Evolutionary conservation across 2,113 vertebrate genomes (phyloP).

Genomic region (Triplophysa tibetana): DNA sequence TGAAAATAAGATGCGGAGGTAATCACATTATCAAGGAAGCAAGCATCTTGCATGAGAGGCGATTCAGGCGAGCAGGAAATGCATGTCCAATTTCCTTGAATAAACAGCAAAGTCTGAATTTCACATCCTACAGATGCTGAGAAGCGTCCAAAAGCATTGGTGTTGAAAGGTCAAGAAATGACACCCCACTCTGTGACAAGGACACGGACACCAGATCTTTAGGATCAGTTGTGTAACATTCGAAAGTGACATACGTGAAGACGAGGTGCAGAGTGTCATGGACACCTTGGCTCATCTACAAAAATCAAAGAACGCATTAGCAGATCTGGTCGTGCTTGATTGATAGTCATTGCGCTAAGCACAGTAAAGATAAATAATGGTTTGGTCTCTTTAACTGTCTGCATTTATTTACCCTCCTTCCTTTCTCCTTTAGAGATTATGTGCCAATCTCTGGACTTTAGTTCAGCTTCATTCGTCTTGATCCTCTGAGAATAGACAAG

Average conservation of each 20-base stretch:
- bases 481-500: slow-evolving; percentile 20
- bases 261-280: neutral
- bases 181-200: neutral
- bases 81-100: slow-evolving; percentile 37
- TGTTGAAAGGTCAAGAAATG: neutral
- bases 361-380: neutral
- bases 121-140: neutral
- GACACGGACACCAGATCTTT: slow-evolving; percentile 15
- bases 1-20: slow-evolving; percentile 46
- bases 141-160: neutral
- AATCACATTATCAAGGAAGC: slow-evolving; percentile 57
- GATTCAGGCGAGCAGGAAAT: slow-evolving; percentile 53
- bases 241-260: slow-evolving; percentile 9
- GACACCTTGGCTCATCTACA: neutral
- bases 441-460: slow-evolving; percentile 13
- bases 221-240: slow-evolving; percentile 25
- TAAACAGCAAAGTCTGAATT: slow-evolving; percentile 29
- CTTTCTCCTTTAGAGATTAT: slow-evolving; percentile 18
- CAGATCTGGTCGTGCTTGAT: neutral
- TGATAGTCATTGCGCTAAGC: neutral
- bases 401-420: neutral
- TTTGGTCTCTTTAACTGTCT: neutral
- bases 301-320: neutral
- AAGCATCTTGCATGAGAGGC: slow-evolving; percentile 36
- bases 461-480: slow-evolving; percentile 20